A percentile compares a stretch with the other conserved stretches of the same genome.
Evolutionary conservation across 2,113 vertebrate genomes (phyloP).

Genomic region (Campylomormyrus numenius): DNA sequence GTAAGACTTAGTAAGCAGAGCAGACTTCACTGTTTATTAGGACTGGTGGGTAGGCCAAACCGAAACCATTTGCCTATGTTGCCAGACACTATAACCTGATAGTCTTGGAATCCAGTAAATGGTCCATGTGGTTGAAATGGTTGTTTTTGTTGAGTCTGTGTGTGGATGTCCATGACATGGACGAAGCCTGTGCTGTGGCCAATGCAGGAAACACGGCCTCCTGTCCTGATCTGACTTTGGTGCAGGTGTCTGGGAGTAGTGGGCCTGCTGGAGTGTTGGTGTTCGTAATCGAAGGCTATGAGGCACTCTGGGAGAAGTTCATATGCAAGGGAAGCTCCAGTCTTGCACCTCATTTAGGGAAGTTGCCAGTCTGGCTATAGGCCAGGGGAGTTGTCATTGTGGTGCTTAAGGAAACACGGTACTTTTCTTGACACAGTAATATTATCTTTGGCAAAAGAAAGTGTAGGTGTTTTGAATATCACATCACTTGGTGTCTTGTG

Average conservation of each 20-base stretch:
- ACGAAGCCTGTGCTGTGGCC: background rate
- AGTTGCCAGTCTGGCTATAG: background rate
- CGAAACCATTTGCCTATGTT: background rate
- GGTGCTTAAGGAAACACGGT: background rate
- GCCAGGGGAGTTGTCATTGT: background rate
- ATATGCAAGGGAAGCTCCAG: background rate
- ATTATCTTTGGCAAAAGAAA: background rate
- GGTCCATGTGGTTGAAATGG: background rate
- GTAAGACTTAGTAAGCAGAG: background rate
- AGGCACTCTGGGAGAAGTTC: background rate
- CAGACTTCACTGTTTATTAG: background rate
- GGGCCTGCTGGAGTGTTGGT: background rate
- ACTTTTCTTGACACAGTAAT: background rate
- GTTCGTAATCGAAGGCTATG: background rate
- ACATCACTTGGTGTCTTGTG: background rate
- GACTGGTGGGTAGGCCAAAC: background rate
- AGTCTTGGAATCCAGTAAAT: background rate
- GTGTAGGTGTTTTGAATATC: background rate
- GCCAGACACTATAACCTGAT: background rate
- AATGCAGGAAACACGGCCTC: background rate
- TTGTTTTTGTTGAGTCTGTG: background rate
- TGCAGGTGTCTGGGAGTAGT: background rate
- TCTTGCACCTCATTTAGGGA: background rate
- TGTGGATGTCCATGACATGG: background rate
- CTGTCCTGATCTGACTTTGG: background rate